These are phyloP conservation scores for Pandion haliaetus DNA, from an alignment of 2,113 vertebrate species.

Conservation along the genomic window DNA sequence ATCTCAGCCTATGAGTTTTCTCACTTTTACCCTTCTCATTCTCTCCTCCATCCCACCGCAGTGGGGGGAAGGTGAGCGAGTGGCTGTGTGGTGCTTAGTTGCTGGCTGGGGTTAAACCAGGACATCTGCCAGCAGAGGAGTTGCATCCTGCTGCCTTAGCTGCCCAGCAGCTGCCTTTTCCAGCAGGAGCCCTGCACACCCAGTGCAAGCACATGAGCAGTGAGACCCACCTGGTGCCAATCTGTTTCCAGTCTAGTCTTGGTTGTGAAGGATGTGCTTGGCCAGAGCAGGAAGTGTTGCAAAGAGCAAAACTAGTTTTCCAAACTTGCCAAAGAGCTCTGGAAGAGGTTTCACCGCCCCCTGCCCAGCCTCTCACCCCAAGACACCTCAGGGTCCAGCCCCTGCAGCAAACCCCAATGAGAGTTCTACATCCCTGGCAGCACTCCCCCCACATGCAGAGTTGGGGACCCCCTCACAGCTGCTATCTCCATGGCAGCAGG, in stretches of 20 bases:
- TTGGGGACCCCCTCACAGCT: not conserved
- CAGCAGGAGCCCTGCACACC: not conserved
- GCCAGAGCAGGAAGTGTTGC: not conserved
- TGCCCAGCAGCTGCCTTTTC: not conserved
- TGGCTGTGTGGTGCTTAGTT: too few relatives aligned
- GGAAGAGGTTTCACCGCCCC: not conserved
- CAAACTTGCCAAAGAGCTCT: not conserved
- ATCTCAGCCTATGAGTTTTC: too few relatives aligned
- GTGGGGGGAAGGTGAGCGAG: too few relatives aligned
- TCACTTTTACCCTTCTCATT: too few relatives aligned
- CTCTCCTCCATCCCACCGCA: too few relatives aligned
- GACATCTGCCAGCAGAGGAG: not conserved
- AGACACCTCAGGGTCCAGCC: not conserved
- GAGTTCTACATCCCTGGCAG: not conserved
- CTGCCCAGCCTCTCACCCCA: not conserved
- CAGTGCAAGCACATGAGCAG: not conserved
- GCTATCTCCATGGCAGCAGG: not conserved
- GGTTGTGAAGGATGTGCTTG: not conserved
- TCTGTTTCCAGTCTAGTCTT: not conserved
- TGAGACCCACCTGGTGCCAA: accelerated
- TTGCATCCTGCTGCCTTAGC: not conserved
- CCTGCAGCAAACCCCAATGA: not conserved
- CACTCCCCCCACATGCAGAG: not conserved
- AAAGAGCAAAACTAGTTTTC: not conserved
- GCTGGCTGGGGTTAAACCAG: too few relatives aligned